These are phyloP conservation scores for Dromiciops gliroides DNA, from an alignment of 2,113 vertebrate genomes.

Conservation along the genomic window DNA sequence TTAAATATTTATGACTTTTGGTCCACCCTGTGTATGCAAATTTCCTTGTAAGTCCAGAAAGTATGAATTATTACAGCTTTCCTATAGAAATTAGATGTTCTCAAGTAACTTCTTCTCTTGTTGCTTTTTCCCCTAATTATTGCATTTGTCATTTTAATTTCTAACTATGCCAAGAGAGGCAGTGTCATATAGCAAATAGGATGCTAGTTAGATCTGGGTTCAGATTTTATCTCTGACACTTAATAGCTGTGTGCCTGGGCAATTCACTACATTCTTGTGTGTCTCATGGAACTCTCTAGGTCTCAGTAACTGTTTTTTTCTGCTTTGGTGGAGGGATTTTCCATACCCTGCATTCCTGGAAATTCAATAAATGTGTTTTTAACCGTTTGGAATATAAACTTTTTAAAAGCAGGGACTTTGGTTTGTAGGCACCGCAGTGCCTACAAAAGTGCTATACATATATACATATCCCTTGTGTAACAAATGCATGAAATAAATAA, in stretches of 20 bases:
- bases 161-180: neutral
- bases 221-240: neutral
- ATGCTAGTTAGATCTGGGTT: neutral
- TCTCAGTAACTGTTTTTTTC: neutral
- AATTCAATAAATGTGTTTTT: constrained; percentile 55
- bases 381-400: constrained; percentile 57
- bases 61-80: neutral
- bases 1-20: too few species aligned
- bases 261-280: neutral
- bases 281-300: neutral
- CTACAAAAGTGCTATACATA: neutral
- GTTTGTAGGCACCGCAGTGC: too few species aligned
- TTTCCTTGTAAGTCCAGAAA: too few species aligned
- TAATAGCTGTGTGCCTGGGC: neutral
- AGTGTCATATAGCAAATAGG: neutral
- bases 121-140: neutral
- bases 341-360: neutral
- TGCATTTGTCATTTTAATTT: neutral
- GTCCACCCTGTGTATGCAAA: too few species aligned
- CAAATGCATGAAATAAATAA: constrained; percentile 66
- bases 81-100: neutral
- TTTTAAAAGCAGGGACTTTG: constrained; percentile 38
- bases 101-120: neutral
- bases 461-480: constrained; percentile 54
- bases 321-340: neutral